Evolutionary conservation across 1,140 invertebrate species (phyloP).

Genomic region (Arctopsyche grandis): DNA sequence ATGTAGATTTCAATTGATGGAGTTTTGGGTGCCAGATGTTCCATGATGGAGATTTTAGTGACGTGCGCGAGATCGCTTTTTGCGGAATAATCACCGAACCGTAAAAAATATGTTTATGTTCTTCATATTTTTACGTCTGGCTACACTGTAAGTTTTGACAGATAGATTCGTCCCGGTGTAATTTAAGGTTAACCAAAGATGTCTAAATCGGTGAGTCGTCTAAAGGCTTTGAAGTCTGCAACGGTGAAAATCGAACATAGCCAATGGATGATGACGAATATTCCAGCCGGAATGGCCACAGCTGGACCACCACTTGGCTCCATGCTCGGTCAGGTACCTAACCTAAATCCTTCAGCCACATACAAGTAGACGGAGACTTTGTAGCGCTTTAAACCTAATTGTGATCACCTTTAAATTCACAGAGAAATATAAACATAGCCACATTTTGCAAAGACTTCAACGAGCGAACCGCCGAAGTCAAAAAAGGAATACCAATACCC

Average conservation of each 20-base stretch:
- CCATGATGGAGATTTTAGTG: too few relatives aligned
- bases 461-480: conserved; percentile 90
- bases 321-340: conserved; percentile 85
- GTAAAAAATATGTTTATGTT: too few relatives aligned
- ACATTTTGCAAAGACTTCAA: conserved; percentile 99
- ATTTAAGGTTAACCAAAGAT: conserved; percentile 61
- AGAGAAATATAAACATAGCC: conserved; percentile 96
- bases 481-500: conserved; percentile 91
- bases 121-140: not conserved
- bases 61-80: too few relatives aligned
- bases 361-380: too few relatives aligned
- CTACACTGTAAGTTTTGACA: not conserved
- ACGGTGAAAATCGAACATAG: conserved; percentile 79
- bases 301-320: conserved; percentile 91
- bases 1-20: too few relatives aligned
- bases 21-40: too few relatives aligned
- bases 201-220: conserved; percentile 75
- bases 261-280: conserved; percentile 77
- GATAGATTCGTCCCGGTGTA: not conserved
- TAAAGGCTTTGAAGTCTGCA: conserved; percentile 75
- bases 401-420: conserved; percentile 39
- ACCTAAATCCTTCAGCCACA: too few relatives aligned
- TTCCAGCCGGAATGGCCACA: conserved; percentile 87
- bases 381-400: too few relatives aligned
- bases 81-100: too few relatives aligned